These are phyloP conservation scores for Eubasilissa splendida DNA, from an alignment of 2,888 invertebrate genomes.

Conservation along the genomic window DNA sequence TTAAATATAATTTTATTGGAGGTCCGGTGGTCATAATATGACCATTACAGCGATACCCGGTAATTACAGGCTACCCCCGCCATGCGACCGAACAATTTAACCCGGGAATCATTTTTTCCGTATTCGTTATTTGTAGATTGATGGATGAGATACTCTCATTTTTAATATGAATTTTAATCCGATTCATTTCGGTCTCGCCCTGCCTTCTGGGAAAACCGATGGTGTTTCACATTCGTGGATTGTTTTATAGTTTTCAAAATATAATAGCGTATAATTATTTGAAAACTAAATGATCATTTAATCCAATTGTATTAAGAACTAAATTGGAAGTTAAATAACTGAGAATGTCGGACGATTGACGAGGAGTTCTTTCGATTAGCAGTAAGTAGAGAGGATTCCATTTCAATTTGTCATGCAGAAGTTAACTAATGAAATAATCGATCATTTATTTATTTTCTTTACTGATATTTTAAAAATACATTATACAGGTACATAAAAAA, in stretches of 20 bases:
- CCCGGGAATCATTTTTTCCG: slow-evolving; percentile 55
- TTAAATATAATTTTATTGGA: slow-evolving; percentile 58
- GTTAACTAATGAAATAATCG: too few relatives aligned
- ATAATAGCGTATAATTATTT: background rate
- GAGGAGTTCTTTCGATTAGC: too few relatives aligned
- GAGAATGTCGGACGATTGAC: too few relatives aligned
- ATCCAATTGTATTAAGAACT: background rate
- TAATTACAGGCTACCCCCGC: slow-evolving; percentile 56
- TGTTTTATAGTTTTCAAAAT: slow-evolving; percentile 1
- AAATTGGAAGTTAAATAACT: too few relatives aligned
- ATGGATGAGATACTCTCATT: slow-evolving; percentile 57
- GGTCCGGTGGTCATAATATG: slow-evolving; percentile 45
- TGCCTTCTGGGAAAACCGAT: slow-evolving; percentile 39
- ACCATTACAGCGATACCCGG: slow-evolving; percentile 42
- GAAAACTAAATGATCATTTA: slow-evolving; percentile 6
- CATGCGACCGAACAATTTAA: slow-evolving; percentile 54
- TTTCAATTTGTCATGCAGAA: too few relatives aligned
- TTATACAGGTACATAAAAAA: too few relatives aligned
- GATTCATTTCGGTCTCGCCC: slow-evolving; percentile 47
- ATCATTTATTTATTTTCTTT: too few relatives aligned
- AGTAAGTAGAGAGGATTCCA: too few relatives aligned
- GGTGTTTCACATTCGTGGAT: slow-evolving; percentile 21
- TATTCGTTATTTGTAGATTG: slow-evolving; percentile 59
- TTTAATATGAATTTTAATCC: slow-evolving; percentile 55
- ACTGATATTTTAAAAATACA: too few relatives aligned